Evolutionary conservation across 2,797 vertebrate genomes (phyloP), one percentile per base, ranked within the genome.

Genomic region (Malacoctenus gilli): DNA sequence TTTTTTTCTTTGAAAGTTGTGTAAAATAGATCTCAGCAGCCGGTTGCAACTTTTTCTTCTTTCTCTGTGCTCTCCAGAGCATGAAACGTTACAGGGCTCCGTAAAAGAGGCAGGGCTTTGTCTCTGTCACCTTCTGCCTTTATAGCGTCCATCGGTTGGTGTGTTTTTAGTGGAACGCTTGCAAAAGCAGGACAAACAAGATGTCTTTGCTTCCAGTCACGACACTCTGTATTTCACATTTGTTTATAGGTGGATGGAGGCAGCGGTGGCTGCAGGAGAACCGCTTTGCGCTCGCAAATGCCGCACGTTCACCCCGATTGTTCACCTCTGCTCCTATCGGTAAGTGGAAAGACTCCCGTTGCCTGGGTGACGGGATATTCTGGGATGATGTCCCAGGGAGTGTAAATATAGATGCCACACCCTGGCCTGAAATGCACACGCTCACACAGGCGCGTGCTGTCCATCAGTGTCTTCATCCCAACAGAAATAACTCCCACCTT

Each of bases 331-430:
- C 66, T 44, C 31, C 59, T 72, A 63, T 84, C 75, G 58, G 52
- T 49, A 47, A 28, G 37, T 80, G 67, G 76, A 80, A 78, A 77
- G 59, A 35, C 57, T 80, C 56, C n/a, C 9, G 72, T 78, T 67
- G 37, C 68, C 58, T 2, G 37, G 56, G 62, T 66, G 68, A 69
- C n/a, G 2, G 31, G 76, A 80, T 88, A 87, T 85, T 89, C 71
- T 82, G 72, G 77, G 80, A 80, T 62, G 58, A 40, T 68, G 61
- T 69, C 68, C 80, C 58, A 51, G 34, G 51, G 77, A 64, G 67
- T 52, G 77, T 73, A 87, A 85, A 86, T 86, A 78, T 84, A 87
- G 80, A 75, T 25, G 77, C 59, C 86, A 79, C 84, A 86, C 80
- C 80, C 81, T 84, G 31, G 44, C 21, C 39, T 64, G 44, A 67